Conservation (phyloP, 2,888 invertebrate species). For the Sminthurinus aureus region DNA sequence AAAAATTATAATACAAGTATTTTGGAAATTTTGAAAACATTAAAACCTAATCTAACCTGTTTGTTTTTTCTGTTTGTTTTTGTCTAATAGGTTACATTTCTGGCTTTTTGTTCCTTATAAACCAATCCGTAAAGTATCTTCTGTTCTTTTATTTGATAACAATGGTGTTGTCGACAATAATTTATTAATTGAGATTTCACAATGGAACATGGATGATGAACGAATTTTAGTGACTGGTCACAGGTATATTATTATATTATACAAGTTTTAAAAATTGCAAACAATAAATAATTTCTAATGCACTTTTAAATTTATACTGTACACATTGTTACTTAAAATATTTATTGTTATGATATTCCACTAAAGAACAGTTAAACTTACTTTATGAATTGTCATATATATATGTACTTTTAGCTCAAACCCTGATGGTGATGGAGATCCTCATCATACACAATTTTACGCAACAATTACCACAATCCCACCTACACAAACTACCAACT, state of each 20-base stretch:
- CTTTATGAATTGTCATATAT: too few species aligned
- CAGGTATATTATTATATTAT: too few species aligned
- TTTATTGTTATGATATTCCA: too few species aligned
- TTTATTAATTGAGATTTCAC: slow-evolving; percentile 73
- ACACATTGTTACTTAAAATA: too few species aligned
- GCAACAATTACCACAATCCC: slow-evolving; percentile 54
- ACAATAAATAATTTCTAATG: background rate
- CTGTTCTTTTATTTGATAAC: slow-evolving; percentile 70
- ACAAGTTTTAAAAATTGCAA: slow-evolving; percentile 44
- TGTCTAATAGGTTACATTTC: slow-evolving; percentile 70
- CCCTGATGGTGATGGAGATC: slow-evolving; percentile 37
- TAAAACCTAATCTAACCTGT: too few species aligned
- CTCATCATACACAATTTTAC: slow-evolving; percentile 49
- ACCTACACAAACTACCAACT: slow-evolving; percentile 40
- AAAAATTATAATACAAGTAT: too few species aligned
- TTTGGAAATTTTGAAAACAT: too few species aligned
- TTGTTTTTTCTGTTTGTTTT: too few species aligned
- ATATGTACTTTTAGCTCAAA: slow-evolving; percentile 41
- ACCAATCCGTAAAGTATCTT: slow-evolving; percentile 68
- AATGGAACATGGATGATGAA: slow-evolving; percentile 74
- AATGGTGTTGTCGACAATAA: slow-evolving; percentile 64
- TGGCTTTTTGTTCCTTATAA: slow-evolving; percentile 71
- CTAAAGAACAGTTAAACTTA: too few species aligned
- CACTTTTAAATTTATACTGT: slow-evolving; percentile 18
- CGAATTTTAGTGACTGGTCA: slow-evolving; percentile 75